Evolutionary conservation across 1,140 invertebrate species (phyloP), one percentile per base, ranked within the genome.

Genomic region (Oreohelix idahoensis): DNA sequence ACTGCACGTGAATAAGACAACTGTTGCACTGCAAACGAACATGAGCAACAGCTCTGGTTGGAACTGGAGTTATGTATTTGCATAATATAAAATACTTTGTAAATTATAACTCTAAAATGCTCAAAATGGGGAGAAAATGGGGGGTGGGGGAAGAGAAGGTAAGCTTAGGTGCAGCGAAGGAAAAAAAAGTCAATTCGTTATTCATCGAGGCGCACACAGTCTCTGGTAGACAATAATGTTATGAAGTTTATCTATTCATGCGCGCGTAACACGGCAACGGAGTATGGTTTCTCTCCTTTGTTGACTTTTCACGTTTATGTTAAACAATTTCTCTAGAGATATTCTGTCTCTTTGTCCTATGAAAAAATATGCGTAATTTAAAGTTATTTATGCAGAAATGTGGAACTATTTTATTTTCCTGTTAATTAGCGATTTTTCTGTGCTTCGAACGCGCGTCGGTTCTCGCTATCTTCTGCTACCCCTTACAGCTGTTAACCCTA

Each of bases 391-490:
- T 32, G n/a, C 32, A 0, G 2, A 66, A 66, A 29, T 66, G 29
- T 63, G 58, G 77, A 39, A 79, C 77, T 79, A 79, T 69, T 79
- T 79, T 79, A 20, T 79, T 38, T 79, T 79, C 75, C 32, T 38
- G 36, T 66, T 49, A 23, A 36, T 49, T 36, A 49, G 49, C 53
- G 38, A 49, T 35, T 80, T 66, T 8, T 26, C n/a, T 71, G 63
- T 66, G 29, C 69, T 71, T 82, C 80, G 51, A 74, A 75, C 66
- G 71, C 70, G 80, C 80, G 70, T 82, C 36, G 70, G 80, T 53
- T 74, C 71, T 63, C 32, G 45, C 80, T 58, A 82, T 74, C 80
- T 74, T 74, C 80, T 79, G 78, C 63, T 74, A 75, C 42, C 36
- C n/a, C 70, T 45, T 20, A 15, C n/a, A 36, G 71, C 45, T 82